A percentile compares a stretch with the other conserved stretches of the same genome.
Conservation (phyloP, 2,888 invertebrate genomes). For the Pheosia gnoma region DNA sequence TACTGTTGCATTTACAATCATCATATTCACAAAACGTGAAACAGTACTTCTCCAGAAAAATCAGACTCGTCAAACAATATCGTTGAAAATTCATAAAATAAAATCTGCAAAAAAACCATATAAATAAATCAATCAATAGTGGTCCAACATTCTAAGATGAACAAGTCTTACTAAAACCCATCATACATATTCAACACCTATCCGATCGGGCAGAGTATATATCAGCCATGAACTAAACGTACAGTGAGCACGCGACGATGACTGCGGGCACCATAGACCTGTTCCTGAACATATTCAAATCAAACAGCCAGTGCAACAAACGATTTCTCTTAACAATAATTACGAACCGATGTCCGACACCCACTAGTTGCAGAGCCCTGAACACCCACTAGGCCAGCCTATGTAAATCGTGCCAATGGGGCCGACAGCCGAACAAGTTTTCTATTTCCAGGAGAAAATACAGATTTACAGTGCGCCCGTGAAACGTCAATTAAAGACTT, state of each 20-base stretch:
- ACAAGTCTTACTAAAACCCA: not conserved
- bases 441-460: conserved; percentile 60
- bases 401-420: conserved; percentile 51
- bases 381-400: conserved; percentile 34
- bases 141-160: not conserved
- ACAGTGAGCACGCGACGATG: not conserved
- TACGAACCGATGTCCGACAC: conserved; percentile 40
- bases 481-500: conserved; percentile 56
- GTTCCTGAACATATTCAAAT: conserved; percentile 3
- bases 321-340: conserved; percentile 43
- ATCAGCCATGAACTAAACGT: not conserved
- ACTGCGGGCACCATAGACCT: not conserved
- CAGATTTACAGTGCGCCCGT: conserved; percentile 54
- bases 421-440: conserved; percentile 44
- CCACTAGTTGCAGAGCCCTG: conserved; percentile 23
- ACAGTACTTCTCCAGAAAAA: not conserved
- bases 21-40: not conserved
- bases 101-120: no score
- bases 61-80: not conserved
- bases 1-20: not conserved
- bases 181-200: conserved; percentile 1
- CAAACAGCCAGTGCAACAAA: conserved; percentile 17
- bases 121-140: no score
- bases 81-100: no score
- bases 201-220: not conserved